A percentile compares a stretch with the other conserved stretches of the same genome.
Conservation (phyloP, 2,888 invertebrate genomes). For the Ormyrus nitidulus region DNA sequence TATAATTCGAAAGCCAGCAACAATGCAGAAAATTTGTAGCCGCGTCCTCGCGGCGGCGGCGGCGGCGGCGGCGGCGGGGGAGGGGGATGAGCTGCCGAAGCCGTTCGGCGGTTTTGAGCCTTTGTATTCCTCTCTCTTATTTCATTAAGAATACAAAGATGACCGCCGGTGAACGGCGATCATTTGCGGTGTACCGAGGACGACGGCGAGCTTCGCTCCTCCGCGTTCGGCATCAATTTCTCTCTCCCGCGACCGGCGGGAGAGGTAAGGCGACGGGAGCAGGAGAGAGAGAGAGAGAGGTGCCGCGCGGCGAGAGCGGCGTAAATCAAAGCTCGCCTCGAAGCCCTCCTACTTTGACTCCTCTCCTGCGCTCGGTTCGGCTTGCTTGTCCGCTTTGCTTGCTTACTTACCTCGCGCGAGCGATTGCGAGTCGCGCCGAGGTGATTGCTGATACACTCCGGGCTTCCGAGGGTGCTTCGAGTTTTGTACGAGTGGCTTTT, state of each 20-base stretch:
- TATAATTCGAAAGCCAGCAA: slow-evolving; percentile 19
- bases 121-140: slow-evolving; percentile 48
- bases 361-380: neutral
- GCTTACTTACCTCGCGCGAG: too few relatives aligned
- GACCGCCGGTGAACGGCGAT: slow-evolving; percentile 27
- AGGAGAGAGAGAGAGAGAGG: slow-evolving; percentile 8
- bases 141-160: slow-evolving; percentile 55
- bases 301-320: slow-evolving; percentile 35
- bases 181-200: neutral
- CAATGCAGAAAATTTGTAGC: slow-evolving; percentile 12
- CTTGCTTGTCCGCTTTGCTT: too few relatives aligned
- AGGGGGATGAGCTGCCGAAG: neutral
- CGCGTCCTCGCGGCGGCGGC: neutral
- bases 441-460: too few relatives aligned
- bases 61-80: neutral
- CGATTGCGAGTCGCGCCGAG: too few relatives aligned
- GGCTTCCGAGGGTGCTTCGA: too few relatives aligned
- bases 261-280: neutral
- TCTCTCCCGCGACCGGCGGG: neutral
- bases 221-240: slow-evolving; percentile 44
- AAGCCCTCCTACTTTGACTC: neutral
- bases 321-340: slow-evolving; percentile 45
- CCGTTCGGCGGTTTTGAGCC: slow-evolving; percentile 25
- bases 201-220: slow-evolving; percentile 29
- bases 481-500: too few relatives aligned